Percentiles rank a stretch among this genome's conserved stretches.
These are phyloP conservation scores for Salvelinus sp. DNA, from an alignment of 2,113 vertebrate species.

Conservation along the genomic window DNA sequence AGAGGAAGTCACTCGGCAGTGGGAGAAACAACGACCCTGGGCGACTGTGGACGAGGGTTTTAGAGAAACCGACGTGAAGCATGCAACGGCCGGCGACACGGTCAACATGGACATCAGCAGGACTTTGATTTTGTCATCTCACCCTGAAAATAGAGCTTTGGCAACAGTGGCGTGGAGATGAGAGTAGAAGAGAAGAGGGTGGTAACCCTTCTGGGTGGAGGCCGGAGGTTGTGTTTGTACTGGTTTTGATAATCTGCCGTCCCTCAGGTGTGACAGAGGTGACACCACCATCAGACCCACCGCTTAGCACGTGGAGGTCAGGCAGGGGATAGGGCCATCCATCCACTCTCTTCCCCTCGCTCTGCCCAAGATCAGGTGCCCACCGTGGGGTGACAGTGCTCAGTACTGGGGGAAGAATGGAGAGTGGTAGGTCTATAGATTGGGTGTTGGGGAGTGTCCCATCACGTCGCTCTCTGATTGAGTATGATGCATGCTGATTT, in stretches of 20 bases:
- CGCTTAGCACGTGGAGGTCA: slow-evolving; percentile 58
- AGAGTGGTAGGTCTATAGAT: slow-evolving; percentile 1
- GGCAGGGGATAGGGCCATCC: slow-evolving; percentile 39
- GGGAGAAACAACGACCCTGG: not conserved
- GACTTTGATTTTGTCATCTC: not conserved
- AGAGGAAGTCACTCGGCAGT: not conserved
- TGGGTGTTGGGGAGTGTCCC: slow-evolving; percentile 5
- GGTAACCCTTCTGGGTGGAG: slow-evolving; percentile 20
- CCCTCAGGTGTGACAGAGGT: slow-evolving; percentile 51
- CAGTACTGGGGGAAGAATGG: not conserved
- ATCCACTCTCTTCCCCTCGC: slow-evolving; percentile 24
- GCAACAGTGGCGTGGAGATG: not conserved
- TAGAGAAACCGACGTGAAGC: slow-evolving; percentile 41
- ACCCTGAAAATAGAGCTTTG: not conserved
- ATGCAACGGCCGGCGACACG: slow-evolving; percentile 30
- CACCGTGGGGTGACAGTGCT: slow-evolving; percentile 36
- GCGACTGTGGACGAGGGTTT: slow-evolving; percentile 1
- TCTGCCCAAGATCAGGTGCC: slow-evolving; percentile 56
- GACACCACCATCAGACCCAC: slow-evolving; percentile 40
- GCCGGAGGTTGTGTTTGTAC: slow-evolving; percentile 20
- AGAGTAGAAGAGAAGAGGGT: too few species aligned
- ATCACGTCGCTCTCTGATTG: slow-evolving; percentile 57
- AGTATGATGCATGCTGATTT: slow-evolving; percentile 63
- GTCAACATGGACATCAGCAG: slow-evolving; percentile 32
- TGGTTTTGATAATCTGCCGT: slow-evolving; percentile 10